Evolutionary conservation across 1,140 invertebrate genomes (phyloP).

Genomic region (Kradibia gibbosae): DNA sequence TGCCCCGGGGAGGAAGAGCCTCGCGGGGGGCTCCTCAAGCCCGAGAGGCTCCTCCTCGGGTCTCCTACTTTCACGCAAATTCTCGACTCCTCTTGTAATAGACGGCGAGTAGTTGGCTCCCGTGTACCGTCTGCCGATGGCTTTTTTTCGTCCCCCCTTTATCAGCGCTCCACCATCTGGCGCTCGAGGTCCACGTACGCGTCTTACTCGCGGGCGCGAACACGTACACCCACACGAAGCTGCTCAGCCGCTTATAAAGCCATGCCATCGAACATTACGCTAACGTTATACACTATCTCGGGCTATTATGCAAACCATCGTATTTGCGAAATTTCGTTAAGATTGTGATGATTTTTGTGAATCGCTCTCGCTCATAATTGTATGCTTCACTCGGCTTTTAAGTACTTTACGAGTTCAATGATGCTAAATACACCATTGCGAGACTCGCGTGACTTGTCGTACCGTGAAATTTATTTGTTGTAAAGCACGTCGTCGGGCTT

Average conservation of each 20-base stretch:
- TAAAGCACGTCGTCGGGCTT: background rate
- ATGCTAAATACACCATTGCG: background rate
- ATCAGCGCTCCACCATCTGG: conserved; percentile 8
- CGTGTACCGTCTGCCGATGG: background rate
- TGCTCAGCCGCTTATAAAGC: background rate
- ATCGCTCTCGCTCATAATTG: conserved; percentile 40
- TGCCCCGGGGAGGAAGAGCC: too few relatives aligned
- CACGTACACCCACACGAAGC: background rate
- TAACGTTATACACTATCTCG: background rate
- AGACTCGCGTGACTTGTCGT: conserved; percentile 31
- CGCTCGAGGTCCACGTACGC: background rate
- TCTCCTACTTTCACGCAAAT: conserved; percentile 50
- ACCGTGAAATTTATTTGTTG: conserved; percentile 3
- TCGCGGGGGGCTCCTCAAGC: too few relatives aligned
- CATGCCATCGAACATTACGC: background rate
- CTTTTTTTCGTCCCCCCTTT: conserved; percentile 8
- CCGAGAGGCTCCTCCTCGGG: conserved; percentile 21
- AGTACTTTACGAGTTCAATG: conserved; percentile 17
- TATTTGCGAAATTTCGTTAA: conserved; percentile 40
- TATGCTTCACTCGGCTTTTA: conserved; percentile 25
- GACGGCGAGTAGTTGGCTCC: background rate
- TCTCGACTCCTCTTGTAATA: conserved; percentile 41
- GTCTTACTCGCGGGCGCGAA: background rate
- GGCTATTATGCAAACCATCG: conserved; percentile 32
- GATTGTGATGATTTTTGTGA: conserved; percentile 22